A percentile compares a stretch with the other conserved stretches of the same genome.
phyloP scores from a whole-genome alignment of 2,113 vertebrate genomes.

The Peromyscus maniculatus region DNA sequence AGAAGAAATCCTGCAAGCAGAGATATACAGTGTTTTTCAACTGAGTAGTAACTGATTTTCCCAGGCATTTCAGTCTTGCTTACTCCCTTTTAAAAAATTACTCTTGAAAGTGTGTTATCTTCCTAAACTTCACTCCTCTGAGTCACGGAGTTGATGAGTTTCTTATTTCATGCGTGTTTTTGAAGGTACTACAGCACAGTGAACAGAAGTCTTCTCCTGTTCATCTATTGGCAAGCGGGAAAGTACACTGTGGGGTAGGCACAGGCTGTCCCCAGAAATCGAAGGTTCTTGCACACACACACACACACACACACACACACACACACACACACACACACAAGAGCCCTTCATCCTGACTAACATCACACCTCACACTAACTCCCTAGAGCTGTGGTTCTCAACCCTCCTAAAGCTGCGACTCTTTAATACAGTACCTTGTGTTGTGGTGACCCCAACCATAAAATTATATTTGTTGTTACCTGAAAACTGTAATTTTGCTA shows the following conservation, averaged over 20 bases:
- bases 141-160: background rate
- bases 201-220: background rate
- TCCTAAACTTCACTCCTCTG: slow-evolving; percentile 1
- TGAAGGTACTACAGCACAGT: background rate
- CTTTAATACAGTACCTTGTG: background rate
- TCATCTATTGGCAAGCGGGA: background rate
- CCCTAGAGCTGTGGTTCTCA: background rate
- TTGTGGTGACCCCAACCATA: background rate
- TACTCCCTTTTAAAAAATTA: slow-evolving; percentile 50
- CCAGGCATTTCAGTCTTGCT: background rate
- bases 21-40: slow-evolving; percentile 18
- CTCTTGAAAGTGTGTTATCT: background rate
- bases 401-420: background rate
- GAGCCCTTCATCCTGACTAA: slow-evolving; percentile 7
- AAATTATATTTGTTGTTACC: background rate
- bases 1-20: slow-evolving; percentile 4
- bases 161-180: slow-evolving; percentile 22
- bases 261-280: background rate
- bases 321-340: too few species aligned
- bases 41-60: background rate
- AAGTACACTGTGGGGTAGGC: background rate
- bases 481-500: background rate
- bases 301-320: too few species aligned
- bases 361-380: slow-evolving; percentile 1
- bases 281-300: background rate